Percentiles rank a stretch among this genome's conserved stretches.
These are phyloP conservation scores for Apis cerana DNA, from an alignment of 1,140 invertebrate species.

Conservation along the genomic window DNA sequence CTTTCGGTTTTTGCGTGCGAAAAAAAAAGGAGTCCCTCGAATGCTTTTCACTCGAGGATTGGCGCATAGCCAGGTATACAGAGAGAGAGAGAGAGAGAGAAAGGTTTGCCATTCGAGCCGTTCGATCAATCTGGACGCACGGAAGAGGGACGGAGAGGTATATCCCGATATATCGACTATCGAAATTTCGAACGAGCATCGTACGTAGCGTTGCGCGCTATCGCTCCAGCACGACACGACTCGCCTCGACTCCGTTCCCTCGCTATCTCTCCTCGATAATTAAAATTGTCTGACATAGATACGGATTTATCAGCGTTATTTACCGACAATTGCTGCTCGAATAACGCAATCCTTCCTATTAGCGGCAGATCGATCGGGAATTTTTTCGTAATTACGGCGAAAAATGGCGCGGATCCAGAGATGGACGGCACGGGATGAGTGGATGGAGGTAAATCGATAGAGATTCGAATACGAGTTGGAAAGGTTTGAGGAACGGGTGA, in stretches of 20 bases:
- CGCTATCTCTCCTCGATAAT: conserved; percentile 34
- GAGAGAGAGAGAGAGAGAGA: not conserved
- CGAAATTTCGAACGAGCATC: conserved; percentile 28
- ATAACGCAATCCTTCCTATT: not conserved
- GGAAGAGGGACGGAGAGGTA: conserved; percentile 37
- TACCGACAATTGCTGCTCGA: not conserved
- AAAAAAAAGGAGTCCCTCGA: conserved; percentile 30
- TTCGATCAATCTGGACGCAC: conserved; percentile 36
- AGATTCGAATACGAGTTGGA: not conserved
- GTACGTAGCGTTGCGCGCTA: not conserved
- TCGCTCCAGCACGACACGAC: not conserved
- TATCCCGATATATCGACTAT: conserved; percentile 12
- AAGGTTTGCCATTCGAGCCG: conserved; percentile 26
- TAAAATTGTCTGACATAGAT: conserved; percentile 29
- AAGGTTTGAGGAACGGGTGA: not conserved
- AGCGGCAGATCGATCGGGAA: not conserved
- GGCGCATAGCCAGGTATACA: conserved; percentile 39
- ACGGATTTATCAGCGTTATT: conserved; percentile 19
- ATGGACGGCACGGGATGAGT: not conserved
- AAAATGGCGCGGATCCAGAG: no score
- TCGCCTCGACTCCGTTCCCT: not conserved
- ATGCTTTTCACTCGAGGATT: conserved; percentile 34
- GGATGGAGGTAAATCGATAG: no score
- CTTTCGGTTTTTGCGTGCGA: conserved; percentile 35
- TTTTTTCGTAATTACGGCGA: not conserved